A percentile compares a stretch with the other conserved stretches of the same genome.
These are phyloP conservation scores for Platichthys stellatus DNA, from an alignment of 2,113 vertebrate genomes.

Conservation along the genomic window DNA sequence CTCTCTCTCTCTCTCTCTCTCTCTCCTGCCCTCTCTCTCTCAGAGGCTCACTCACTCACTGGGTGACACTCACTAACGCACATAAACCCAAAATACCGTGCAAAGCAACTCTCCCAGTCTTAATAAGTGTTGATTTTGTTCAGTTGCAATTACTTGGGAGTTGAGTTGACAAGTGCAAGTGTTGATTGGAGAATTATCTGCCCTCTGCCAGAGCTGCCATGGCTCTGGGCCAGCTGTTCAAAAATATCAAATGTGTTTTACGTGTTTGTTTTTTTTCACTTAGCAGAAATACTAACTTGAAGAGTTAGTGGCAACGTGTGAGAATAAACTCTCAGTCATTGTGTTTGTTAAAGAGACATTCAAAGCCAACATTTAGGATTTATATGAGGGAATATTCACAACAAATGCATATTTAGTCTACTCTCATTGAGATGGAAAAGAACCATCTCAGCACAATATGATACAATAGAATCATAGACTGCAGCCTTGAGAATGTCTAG, in stretches of 20 bases:
- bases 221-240: conserved; percentile 53
- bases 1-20: conserved; percentile 39
- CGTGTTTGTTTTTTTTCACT: conserved; percentile 29
- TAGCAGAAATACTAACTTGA: conserved; percentile 3
- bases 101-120: conserved; percentile 49
- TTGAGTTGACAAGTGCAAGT: conserved; percentile 55
- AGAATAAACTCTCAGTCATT: neutral
- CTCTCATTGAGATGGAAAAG: neutral
- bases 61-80: conserved; percentile 46
- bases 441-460: neutral
- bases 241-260: conserved; percentile 55
- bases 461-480: conserved; percentile 3
- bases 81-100: conserved; percentile 47
- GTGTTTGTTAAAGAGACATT: conserved; percentile 1
- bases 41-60: conserved; percentile 23
- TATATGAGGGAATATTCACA: neutral
- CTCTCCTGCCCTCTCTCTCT: conserved; percentile 40
- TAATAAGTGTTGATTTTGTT: conserved; percentile 65
- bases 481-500: conserved; percentile 7
- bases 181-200: conserved; percentile 69
- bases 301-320: neutral
- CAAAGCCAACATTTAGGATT: conserved; percentile 8
- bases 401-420: conserved; percentile 10
- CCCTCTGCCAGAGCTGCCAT: conserved; percentile 56
- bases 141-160: conserved; percentile 52